Percentiles rank a stretch among this genome's conserved stretches.
These are phyloP conservation scores for Naso thynnoides DNA, from an alignment of 2,797 vertebrate genomes.

Conservation along the genomic window DNA sequence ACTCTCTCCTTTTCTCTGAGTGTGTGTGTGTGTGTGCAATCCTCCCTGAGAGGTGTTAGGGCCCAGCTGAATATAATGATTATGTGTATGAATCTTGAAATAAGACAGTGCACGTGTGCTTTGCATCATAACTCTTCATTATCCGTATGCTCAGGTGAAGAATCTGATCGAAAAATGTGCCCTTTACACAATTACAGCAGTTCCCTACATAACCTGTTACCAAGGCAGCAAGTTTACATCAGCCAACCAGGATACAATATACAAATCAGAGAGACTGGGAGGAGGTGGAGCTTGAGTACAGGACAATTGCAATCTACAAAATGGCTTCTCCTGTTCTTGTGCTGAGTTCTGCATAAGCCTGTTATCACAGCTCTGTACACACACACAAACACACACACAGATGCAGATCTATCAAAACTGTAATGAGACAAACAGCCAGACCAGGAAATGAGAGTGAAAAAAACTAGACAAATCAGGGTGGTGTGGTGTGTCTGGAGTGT, in stretches of 20 bases:
- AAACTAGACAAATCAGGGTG: background rate
- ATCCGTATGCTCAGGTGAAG: conserved; percentile 21
- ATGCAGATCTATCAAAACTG: conserved; percentile 58
- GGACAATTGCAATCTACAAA: conserved; percentile 49
- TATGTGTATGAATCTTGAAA: conserved; percentile 39
- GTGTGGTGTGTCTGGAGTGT: conserved; percentile 29
- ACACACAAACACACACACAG: conserved; percentile 20
- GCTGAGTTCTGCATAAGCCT: conserved; percentile 42
- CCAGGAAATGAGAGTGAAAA: conserved; percentile 70
- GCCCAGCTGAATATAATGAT: conserved; percentile 9
- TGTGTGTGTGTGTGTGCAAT: background rate
- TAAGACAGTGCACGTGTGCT: background rate
- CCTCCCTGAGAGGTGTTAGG: conserved; percentile 8
- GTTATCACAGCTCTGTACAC: conserved; percentile 68
- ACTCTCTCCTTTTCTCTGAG: conserved; percentile 14
- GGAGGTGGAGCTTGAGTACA: conserved; percentile 43
- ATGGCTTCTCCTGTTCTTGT: conserved; percentile 52
- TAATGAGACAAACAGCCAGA: conserved; percentile 58
- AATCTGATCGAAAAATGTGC: conserved; percentile 22
- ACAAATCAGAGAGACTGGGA: conserved; percentile 29
- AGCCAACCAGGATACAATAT: conserved; percentile 51
- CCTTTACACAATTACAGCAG: conserved; percentile 28
- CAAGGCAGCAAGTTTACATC: conserved; percentile 63
- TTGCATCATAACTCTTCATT: conserved; percentile 29
- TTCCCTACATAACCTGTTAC: conserved; percentile 50